Base-by-base conservation (phyloP, 2,888 invertebrate genomes). In the Chromoteleia sp. region DNA sequence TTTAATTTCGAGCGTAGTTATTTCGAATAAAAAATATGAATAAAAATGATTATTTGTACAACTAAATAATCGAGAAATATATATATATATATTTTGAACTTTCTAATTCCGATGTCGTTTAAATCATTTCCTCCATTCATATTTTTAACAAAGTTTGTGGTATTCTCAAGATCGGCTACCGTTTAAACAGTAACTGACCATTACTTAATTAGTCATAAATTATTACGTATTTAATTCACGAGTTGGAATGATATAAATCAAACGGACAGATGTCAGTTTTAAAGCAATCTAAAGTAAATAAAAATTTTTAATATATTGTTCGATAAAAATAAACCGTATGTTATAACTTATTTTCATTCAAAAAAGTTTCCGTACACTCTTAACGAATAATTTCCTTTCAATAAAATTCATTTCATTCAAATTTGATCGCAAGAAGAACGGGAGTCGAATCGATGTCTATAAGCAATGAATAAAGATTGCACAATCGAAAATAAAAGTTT, bases 181-280 rank as follows among this genome's bases (percentile, higher is more conserved):
- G 63, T 63, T 63, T 63, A 43, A 10, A 12, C 19, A 10, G 12
- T 19, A 17, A 17, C 43, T 8, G 17, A 43, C 43, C 19, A 43
- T 43, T 43, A 19, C 17, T 43, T 43, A 43, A 36, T 36, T 39
- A 58, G n/a, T 10, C 39, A 58, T 58, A 58, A 58, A 58, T 58
- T 19, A 58, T 54, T 54, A 30, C 21, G n/a, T 39, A 58, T 21
- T 39, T 39, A 43, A 43, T 19, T 43, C 43, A 12, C 2, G 8
- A 19, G 12, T 4, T 17, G 12, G 12, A 36, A 21, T 21, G 0
- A 58, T 5, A 58, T 58, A 39, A 36, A 58, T 58, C 39, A 58
- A 58, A n/a, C 7, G 0, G 17, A 33, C 10, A 19, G 48, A 48
- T 48, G 17, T 48, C 48, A 17, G 8, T 48, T 25, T 25, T 25